Conservation (phyloP, 2,113 vertebrate genomes). For the Neotragus moschatus region DNA sequence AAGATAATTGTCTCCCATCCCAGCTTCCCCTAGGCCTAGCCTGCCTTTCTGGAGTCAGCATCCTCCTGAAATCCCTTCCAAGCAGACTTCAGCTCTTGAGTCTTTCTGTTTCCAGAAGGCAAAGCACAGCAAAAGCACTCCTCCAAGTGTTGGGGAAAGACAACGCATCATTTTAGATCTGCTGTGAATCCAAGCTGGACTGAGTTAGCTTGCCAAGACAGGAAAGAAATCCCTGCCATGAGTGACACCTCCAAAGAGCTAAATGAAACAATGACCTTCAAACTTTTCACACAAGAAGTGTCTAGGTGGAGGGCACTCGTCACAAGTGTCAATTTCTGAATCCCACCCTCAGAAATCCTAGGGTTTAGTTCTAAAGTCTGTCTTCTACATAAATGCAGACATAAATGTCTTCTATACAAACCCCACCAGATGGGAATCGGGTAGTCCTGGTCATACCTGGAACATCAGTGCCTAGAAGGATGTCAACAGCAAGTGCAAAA, state of each 20-base stretch:
- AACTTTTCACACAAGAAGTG: not conserved
- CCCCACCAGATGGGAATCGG: not conserved
- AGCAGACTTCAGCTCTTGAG: not conserved
- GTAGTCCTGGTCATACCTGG: not conserved
- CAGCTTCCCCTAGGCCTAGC: too few relatives aligned
- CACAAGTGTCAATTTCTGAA: not conserved
- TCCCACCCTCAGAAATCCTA: not conserved
- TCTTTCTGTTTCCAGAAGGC: not conserved
- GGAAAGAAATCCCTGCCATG: not conserved
- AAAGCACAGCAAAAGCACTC: not conserved
- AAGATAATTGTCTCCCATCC: not conserved
- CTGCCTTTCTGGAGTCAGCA: not conserved
- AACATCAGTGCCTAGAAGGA: not conserved
- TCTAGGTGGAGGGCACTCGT: not conserved
- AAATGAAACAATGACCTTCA: not conserved
- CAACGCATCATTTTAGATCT: accelerated
- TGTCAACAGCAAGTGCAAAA: not conserved
- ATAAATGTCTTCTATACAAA: not conserved
- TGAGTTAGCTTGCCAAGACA: not conserved
- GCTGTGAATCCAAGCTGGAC: not conserved
- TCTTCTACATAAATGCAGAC: not conserved
- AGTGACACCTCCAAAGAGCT: not conserved
- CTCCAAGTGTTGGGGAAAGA: not conserved
- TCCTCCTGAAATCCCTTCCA: not conserved
- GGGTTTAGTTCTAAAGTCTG: not conserved